A percentile compares a stretch with the other conserved stretches of the same genome.
phyloP scores from a whole-genome alignment of 2,113 vertebrate genomes.

The Kobus ellipsiprymnus region DNA sequence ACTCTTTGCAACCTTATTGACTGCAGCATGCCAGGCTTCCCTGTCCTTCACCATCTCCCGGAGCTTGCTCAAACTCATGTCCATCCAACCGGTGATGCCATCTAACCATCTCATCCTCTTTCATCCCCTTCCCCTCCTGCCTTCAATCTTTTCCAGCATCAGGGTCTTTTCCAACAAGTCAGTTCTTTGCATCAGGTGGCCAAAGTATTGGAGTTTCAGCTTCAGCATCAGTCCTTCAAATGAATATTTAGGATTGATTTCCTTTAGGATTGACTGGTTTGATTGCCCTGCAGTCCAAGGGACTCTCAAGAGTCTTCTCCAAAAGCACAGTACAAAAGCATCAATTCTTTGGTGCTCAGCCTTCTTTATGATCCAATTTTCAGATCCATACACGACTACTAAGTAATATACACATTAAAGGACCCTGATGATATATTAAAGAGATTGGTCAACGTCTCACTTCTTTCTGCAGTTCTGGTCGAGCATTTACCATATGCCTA shows the following conservation, averaged over 20 bases:
- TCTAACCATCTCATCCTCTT: not conserved
- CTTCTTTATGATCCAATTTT: not conserved
- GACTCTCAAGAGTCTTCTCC: not conserved
- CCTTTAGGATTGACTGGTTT: not conserved
- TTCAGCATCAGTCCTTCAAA: not conserved
- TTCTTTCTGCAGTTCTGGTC: not conserved
- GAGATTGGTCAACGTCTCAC: not conserved
- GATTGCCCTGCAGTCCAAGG: not conserved
- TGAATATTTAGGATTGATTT: not conserved
- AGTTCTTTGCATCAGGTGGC: not conserved
- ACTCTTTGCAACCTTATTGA: not conserved
- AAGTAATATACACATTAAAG: not conserved
- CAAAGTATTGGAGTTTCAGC: not conserved
- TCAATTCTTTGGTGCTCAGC: not conserved
- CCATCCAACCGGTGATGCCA: not conserved
- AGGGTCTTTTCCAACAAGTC: not conserved
- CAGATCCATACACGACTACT: not conserved
- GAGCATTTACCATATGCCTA: not conserved
- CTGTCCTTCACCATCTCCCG: not conserved
- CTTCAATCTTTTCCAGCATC: not conserved
- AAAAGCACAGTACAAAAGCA: not conserved
- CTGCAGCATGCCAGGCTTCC: not conserved
- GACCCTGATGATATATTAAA: not conserved
- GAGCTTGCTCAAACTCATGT: not conserved
- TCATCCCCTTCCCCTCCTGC: not conserved